Conservation (phyloP, 2,888 invertebrate genomes). For the Trachelus stipa region DNA sequence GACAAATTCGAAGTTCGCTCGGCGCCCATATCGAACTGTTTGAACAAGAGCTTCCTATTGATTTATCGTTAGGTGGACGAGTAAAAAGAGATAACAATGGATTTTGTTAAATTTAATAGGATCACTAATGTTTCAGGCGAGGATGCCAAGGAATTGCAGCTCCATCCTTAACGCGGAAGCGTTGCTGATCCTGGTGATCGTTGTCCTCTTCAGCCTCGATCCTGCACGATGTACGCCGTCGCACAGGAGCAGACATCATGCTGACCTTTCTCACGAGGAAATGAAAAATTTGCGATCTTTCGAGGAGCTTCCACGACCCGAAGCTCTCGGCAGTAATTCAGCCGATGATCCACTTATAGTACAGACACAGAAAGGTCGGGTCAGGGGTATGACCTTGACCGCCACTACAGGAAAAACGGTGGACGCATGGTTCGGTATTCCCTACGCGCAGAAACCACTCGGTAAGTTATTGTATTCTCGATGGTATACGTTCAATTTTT, state of each 20-base stretch:
- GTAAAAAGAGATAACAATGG: too few species aligned
- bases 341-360: conserved; percentile 80
- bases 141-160: conserved; percentile 57
- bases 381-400: conserved; percentile 79
- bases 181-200: conserved; percentile 44
- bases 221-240: conserved; percentile 54
- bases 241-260: conserved; percentile 62
- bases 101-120: too few species aligned
- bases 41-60: too few species aligned
- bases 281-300: conserved; percentile 34
- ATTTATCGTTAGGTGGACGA: too few species aligned
- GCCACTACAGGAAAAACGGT: conserved; percentile 83
- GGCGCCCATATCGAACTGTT: too few species aligned
- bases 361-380: conserved; percentile 81
- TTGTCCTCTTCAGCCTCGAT: conserved; percentile 46
- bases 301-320: conserved; percentile 39
- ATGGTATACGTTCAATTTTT: too few species aligned
- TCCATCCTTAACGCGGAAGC: conserved; percentile 49
- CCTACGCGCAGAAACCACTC: conserved; percentile 83
- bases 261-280: conserved; percentile 57
- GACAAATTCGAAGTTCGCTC: too few species aligned
- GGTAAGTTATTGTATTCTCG: conserved; percentile 58
- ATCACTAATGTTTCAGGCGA: conserved; percentile 34
- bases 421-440: conserved; percentile 87
- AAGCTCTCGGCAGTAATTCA: conserved; percentile 47